A percentile compares a stretch with the other conserved stretches of the same genome.
These are phyloP conservation scores for Actinopyga echinites DNA, from an alignment of 53 echinoderm and acorn worm genomes.

Conservation along the genomic window DNA sequence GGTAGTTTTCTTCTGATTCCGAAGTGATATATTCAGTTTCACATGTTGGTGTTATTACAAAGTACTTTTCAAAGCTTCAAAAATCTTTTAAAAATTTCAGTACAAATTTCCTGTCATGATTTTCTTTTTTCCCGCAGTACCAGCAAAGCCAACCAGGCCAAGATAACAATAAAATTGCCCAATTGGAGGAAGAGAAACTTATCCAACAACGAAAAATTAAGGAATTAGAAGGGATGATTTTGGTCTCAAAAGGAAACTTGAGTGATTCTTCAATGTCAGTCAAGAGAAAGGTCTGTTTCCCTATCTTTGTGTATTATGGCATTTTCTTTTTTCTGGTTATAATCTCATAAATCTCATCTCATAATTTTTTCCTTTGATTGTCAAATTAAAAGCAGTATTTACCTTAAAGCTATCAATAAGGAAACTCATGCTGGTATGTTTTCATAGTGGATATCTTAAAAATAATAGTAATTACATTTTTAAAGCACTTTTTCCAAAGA, in stretches of 20 bases:
- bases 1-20: too few species aligned
- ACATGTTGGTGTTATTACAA: too few species aligned
- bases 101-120: background rate
- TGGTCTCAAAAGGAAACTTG: conserved; percentile 52
- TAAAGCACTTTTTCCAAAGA: too few species aligned
- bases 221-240: conserved; percentile 58
- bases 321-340: background rate
- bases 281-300: conserved; percentile 38
- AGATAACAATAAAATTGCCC: conserved; percentile 11
- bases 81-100: too few species aligned
- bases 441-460: too few species aligned
- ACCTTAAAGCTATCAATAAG: too few species aligned
- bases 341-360: background rate
- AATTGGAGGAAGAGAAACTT: conserved; percentile 44
- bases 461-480: too few species aligned
- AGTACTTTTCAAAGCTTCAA: too few species aligned
- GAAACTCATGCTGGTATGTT: too few species aligned
- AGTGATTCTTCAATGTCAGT: background rate
- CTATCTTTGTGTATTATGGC: background rate
- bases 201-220: conserved; percentile 64
- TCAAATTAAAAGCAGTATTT: background rate
- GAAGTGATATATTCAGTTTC: too few species aligned
- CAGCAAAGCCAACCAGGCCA: conserved; percentile 23
- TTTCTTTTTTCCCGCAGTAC: background rate
- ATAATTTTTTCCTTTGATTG: background rate